Evolutionary conservation across 1,140 invertebrate genomes (phyloP).

Genomic region (Himalopsyche phryganea): DNA sequence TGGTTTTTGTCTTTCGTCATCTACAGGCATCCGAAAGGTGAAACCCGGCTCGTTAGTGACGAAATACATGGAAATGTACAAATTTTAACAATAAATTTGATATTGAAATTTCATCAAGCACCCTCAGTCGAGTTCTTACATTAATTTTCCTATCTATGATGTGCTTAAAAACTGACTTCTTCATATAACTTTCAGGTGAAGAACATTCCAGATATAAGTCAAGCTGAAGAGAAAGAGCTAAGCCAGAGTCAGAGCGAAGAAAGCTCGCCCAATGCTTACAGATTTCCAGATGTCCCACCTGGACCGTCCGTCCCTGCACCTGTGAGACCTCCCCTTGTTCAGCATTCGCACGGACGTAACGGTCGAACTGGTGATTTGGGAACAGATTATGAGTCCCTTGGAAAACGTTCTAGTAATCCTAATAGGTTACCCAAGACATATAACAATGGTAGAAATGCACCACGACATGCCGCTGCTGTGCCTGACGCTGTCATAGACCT

Average conservation of each 20-base stretch:
- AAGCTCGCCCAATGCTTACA: slow-evolving; percentile 47
- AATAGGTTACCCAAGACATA: slow-evolving; percentile 14
- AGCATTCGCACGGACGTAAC: slow-evolving; percentile 5
- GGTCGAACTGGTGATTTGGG: slow-evolving; percentile 28
- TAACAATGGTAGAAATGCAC: not conserved
- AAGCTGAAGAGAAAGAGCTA: slow-evolving; percentile 60
- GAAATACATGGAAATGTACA: too few species aligned
- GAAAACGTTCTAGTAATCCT: not conserved
- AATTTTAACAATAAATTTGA: too few species aligned
- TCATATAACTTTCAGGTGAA: slow-evolving; percentile 54
- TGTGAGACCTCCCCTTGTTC: not conserved
- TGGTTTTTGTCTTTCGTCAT: too few species aligned
- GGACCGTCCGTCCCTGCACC: slow-evolving; percentile 24
- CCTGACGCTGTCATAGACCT: not conserved
- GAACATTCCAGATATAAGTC: slow-evolving; percentile 64
- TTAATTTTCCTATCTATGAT: too few species aligned
- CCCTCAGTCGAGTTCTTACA: too few species aligned
- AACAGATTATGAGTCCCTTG: slow-evolving; percentile 13
- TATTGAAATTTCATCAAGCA: not conserved
- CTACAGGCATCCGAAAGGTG: not conserved
- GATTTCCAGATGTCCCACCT: slow-evolving; percentile 36
- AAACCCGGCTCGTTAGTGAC: too few species aligned
- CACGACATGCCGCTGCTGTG: not conserved
- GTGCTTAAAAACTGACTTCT: too few species aligned
- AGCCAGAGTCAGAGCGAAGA: slow-evolving; percentile 42